phyloP scores from a whole-genome alignment of 2,113 vertebrate species.

The Oreotragus oreotragus region DNA sequence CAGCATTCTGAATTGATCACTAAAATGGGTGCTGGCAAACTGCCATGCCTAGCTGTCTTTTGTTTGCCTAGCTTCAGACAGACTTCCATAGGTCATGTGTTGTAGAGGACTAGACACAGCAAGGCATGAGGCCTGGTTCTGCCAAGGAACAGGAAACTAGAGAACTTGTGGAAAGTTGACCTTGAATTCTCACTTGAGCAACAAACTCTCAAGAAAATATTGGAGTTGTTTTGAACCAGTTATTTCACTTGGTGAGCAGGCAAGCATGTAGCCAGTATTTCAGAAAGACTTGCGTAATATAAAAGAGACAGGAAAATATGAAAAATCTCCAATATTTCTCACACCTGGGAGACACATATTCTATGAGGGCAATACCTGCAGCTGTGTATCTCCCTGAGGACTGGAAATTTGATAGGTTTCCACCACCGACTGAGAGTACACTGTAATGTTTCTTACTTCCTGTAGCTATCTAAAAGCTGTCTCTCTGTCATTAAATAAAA shows the following conservation, averaged over 20 bases:
- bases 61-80: not conserved
- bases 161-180: not conserved
- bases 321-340: not conserved
- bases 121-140: not conserved
- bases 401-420: not conserved
- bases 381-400: not conserved
- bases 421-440: not conserved
- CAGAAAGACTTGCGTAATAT: not conserved
- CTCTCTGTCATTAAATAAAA: not conserved
- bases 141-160: not conserved
- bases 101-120: not conserved
- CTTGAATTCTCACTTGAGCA: not conserved
- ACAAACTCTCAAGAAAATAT: not conserved
- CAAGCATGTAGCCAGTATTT: not conserved
- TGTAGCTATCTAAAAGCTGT: not conserved
- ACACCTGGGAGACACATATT: not conserved
- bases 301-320: not conserved
- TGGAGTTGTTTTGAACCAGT: not conserved
- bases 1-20: not conserved
- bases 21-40: not conserved
- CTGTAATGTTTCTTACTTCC: not conserved
- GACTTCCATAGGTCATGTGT: not conserved
- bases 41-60: not conserved
- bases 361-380: not conserved
- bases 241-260: not conserved